Percentiles rank a stretch among this genome's conserved stretches.
These are phyloP conservation scores for Calyptommatus sinebrachiatus DNA, from an alignment of 2,113 vertebrate species.

Conservation along the genomic window DNA sequence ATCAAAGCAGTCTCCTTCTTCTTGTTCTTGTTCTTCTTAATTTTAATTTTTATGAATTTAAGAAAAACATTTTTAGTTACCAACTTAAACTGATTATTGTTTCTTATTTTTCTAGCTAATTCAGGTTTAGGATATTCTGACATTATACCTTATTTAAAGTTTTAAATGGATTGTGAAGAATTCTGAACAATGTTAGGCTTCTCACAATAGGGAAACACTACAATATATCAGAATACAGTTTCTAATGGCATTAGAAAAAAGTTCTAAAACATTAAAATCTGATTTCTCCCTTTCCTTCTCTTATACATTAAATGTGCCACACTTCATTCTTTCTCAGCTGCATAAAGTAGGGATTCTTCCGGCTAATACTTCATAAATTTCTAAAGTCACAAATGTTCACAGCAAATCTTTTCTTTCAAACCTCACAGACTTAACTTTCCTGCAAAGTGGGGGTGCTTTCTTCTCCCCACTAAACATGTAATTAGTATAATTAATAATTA, in stretches of 20 bases:
- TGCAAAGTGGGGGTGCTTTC: slow-evolving; percentile 56
- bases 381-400: slow-evolving; percentile 19
- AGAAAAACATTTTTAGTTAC: not conserved
- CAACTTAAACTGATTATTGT: too few species aligned
- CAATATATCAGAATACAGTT: not conserved
- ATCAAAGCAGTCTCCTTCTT: not conserved
- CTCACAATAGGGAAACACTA: not conserved
- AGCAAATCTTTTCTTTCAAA: slow-evolving; percentile 41
- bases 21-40: too few species aligned
- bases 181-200: not conserved
- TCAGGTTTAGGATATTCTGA: not conserved
- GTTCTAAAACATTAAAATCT: not conserved
- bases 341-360: not conserved
- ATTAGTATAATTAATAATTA: slow-evolving; percentile 81
- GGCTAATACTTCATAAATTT: slow-evolving; percentile 45
- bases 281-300: not conserved
- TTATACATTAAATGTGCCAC: not conserved
- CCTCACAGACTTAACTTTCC: slow-evolving; percentile 53
- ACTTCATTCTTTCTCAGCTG: slow-evolving; percentile 4
- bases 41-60: not conserved
- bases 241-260: not conserved
- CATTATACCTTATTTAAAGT: slow-evolving; percentile 9
- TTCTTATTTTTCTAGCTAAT: not conserved
- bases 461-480: slow-evolving; percentile 57
- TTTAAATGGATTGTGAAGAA: slow-evolving; percentile 27